Conservation (phyloP, 1,140 invertebrate species). For the Nephotettix cincticeps region DNA sequence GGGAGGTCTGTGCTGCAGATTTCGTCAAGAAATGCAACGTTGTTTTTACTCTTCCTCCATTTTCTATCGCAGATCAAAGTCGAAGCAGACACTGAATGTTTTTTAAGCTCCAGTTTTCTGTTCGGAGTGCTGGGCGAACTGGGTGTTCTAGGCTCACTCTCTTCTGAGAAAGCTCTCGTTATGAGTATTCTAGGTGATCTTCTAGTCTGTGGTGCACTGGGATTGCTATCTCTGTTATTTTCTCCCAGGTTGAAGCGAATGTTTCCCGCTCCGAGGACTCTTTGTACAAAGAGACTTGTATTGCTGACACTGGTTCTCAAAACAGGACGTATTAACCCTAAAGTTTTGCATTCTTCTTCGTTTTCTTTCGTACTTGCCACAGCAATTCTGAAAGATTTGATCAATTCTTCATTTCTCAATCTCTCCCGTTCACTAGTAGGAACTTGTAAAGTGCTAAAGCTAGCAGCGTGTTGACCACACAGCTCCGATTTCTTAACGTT, state of each 20-base stretch:
- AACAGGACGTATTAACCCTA: conserved; percentile 37
- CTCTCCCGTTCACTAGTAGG: conserved; percentile 42
- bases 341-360: background rate
- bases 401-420: conserved; percentile 32
- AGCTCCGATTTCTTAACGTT: background rate
- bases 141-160: conserved; percentile 56
- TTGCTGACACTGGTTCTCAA: conserved; percentile 48
- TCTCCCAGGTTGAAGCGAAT: conserved; percentile 40
- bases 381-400: conserved; percentile 36
- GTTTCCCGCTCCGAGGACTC: conserved; percentile 52
- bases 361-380: conserved; percentile 29
- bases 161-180: conserved; percentile 67
- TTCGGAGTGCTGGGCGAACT: conserved; percentile 41
- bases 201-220: conserved; percentile 42
- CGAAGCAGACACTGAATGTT: conserved; percentile 55
- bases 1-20: background rate
- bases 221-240: conserved; percentile 44
- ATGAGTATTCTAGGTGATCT: conserved; percentile 65
- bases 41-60: conserved; percentile 43
- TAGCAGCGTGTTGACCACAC: conserved; percentile 36
- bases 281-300: conserved; percentile 55
- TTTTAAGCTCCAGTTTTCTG: conserved; percentile 48
- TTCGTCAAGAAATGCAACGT: background rate
- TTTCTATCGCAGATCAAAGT: conserved; percentile 52
- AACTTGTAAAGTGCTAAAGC: conserved; percentile 55